Evolutionary conservation across 2,113 vertebrate species (phyloP), one percentile per base, ranked within the genome.

Genomic region (Stercorarius parasiticus): DNA sequence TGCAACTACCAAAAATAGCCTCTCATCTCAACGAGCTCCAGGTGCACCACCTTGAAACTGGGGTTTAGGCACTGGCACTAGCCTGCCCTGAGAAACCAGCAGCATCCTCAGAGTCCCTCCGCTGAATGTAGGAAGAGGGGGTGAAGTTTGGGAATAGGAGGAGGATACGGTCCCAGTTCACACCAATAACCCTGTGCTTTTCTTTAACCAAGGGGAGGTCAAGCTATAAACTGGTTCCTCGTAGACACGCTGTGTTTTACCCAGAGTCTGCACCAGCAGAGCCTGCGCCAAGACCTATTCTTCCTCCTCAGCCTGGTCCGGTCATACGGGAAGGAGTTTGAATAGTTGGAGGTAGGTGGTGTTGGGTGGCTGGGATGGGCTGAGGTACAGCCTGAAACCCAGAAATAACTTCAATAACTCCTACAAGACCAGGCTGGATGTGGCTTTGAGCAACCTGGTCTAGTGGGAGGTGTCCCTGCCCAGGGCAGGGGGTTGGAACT

Each of bases 311-410:
- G 30, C 26, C 81, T 13, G 7, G 4, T 13, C n/a, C 10, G 1
- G 6, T 30, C 45, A 19, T 64, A 36, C 2, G 0, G 0, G 5
- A 11, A 36, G 19, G 27, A 11, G 27, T 42, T 19, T 40, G 62
- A 36, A 59, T 45, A 38, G 36, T 26, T 5, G 3, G 17, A 45
- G 38, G 17, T 0, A 5, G n/a, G 5, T 56, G 49, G 19, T 15
- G 8, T 66, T 61, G 29, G 36, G 27, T 36, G 58, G 15, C 0
- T 32, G 67, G 30, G 5, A 2, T 10, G 30, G 32, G 43, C 52
- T 90, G 72, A 43, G 15, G 9, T 26, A 49, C 8, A 43, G 22
- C 45, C 50, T 58, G 32, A 78, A 91, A 30, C 34, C 8, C 55
- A 74, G 53, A 58, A 47, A 52, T 47, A 5, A 5, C 8, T 66